Evolutionary conservation across 2,797 vertebrate species (phyloP).

Genomic region (Muraenolepis orangiensis): DNA sequence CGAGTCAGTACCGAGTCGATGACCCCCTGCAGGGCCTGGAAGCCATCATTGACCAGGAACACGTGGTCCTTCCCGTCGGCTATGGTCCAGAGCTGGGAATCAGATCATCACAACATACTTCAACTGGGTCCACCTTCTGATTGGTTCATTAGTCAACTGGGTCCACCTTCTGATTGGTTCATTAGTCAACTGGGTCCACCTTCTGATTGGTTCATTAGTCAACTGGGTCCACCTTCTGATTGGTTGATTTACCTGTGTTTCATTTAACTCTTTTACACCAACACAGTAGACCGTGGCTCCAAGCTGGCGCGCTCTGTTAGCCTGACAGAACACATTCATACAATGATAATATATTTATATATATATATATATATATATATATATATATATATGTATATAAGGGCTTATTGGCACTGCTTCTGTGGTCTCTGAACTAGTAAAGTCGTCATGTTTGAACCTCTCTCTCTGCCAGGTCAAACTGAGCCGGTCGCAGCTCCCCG

Average conservation of each 20-base stretch:
- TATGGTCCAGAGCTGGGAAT: constrained; percentile 90
- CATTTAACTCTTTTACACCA: constrained; percentile 97
- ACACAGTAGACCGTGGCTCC: constrained; percentile 96
- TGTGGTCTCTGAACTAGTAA: background rate
- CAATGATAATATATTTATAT: background rate
- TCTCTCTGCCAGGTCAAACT: constrained; percentile 90
- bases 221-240: background rate
- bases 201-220: background rate
- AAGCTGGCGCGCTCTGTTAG: constrained; percentile 85
- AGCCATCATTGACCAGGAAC: constrained; percentile 95
- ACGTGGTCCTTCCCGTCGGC: constrained; percentile 95
- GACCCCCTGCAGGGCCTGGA: constrained; percentile 91
- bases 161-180: no score
- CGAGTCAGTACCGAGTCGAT: constrained; percentile 87
- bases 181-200: background rate
- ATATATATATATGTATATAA: background rate
- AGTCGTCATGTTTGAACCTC: constrained; percentile 71
- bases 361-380: background rate
- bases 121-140: no score
- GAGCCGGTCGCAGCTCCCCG: constrained; percentile 90
- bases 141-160: background rate
- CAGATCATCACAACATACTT: no score
- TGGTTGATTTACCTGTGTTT: constrained; percentile 85
- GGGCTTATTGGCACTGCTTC: background rate
- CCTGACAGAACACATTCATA: constrained; percentile 66